Conservation (phyloP, 2,797 vertebrate species). For the Alauda arvensis region DNA sequence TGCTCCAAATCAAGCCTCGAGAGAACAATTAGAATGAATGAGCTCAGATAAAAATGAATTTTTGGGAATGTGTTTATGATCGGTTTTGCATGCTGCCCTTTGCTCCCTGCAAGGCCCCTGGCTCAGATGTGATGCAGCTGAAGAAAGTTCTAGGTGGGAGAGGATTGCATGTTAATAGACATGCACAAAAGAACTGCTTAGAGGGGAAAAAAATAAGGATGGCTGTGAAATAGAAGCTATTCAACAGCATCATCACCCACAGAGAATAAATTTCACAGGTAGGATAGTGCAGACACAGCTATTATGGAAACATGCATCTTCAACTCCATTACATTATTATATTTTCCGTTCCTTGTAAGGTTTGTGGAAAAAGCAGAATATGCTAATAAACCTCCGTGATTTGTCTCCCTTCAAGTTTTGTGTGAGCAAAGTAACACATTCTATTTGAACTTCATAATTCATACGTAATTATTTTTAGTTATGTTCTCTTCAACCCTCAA, state of each 20-base stretch:
- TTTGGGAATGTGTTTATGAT: background rate
- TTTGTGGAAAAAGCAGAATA: background rate
- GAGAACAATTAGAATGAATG: background rate
- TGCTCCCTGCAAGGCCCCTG: background rate
- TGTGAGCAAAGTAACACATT: background rate
- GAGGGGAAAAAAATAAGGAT: background rate
- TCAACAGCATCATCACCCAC: background rate
- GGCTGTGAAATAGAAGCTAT: background rate
- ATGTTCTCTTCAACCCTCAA: background rate
- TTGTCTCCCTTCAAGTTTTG: background rate
- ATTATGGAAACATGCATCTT: constrained; percentile 1
- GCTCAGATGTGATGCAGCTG: background rate
- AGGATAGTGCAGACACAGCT: background rate
- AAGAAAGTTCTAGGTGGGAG: background rate
- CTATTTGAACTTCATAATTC: background rate
- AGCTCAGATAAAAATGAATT: background rate
- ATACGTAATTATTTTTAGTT: background rate
- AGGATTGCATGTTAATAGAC: background rate
- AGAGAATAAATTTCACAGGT: background rate
- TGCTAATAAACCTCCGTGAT: background rate
- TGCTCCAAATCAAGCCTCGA: background rate
- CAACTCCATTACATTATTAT: background rate
- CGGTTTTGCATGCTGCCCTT: background rate
- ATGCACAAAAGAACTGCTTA: background rate
- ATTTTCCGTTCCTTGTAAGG: background rate